These are phyloP conservation scores for Anthonomus grandis DNA, from an alignment of 1,140 invertebrate species.

Conservation along the genomic window DNA sequence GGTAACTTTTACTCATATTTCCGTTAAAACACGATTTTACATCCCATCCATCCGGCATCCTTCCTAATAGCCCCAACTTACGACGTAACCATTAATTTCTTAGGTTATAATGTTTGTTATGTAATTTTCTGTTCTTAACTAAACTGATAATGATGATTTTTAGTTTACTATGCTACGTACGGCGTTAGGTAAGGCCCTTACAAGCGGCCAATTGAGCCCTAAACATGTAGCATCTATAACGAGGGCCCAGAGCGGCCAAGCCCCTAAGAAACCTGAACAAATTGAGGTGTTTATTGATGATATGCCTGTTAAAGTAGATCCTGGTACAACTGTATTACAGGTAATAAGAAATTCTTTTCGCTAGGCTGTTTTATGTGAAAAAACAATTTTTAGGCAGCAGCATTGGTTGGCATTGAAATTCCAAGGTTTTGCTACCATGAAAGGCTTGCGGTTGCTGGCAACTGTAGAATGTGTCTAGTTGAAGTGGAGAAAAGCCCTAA, in stretches of 20 bases:
- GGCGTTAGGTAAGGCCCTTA: conserved; percentile 39
- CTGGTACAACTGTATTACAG: conserved; percentile 97
- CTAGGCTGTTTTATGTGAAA: neutral
- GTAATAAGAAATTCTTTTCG: neutral
- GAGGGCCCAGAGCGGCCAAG: conserved; percentile 31
- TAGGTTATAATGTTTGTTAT: conserved; percentile 17
- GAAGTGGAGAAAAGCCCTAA: conserved; percentile 94
- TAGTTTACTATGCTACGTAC: conserved; percentile 39
- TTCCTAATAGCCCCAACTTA: neutral
- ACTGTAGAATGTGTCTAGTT: conserved; percentile 98
- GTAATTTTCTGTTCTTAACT: conserved; percentile 18
- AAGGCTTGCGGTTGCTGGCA: conserved; percentile 94
- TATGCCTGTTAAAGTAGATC: conserved; percentile 88
- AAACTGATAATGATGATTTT: neutral
- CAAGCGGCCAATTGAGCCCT: conserved; percentile 37
- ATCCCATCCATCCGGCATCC: neutral
- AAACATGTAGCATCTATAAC: conserved; percentile 32
- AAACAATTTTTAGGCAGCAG: conserved; percentile 66
- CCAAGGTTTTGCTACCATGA: conserved; percentile 99
- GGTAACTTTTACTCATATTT: conserved; percentile 5
- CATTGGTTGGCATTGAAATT: conserved; percentile 94
- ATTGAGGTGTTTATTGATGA: conserved; percentile 99
- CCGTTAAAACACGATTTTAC: neutral
- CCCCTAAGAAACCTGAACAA: conserved; percentile 65
- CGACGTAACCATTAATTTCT: too few relatives aligned